Evolutionary conservation across 1,140 invertebrate species (phyloP), one percentile per base, ranked within the genome.

Genomic region (Scylla paramamosain): DNA sequence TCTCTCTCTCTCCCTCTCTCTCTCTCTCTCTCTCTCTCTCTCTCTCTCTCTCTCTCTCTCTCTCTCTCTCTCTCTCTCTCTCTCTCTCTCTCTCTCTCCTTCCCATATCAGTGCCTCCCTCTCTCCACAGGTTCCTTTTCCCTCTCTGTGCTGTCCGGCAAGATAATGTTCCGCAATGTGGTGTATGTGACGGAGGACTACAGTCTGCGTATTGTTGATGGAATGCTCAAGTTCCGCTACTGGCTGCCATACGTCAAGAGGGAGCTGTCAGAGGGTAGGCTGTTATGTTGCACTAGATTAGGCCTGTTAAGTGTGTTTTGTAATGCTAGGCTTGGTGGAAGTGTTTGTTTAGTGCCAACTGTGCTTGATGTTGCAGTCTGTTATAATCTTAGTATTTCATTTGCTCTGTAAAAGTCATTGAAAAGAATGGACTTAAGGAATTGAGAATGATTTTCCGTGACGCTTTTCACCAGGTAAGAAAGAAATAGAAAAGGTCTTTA

Each of bases 131-230:
- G 99, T 95, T 99, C 99, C 25, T 98, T 99, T 96, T 99, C 99
- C 2, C 97, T 99, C 67, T 99, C 99, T 97, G 98, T 99, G 45
- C 97, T 99, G 95, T 99, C 99, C 96, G 99, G 99, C 3, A 99
- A 99, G 97, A 98, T 99, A 82, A 99, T 99, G 99, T 99, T 99
- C 97, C 97, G 99, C 96, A 99, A 99, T 97, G 98, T 99, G 96
- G 98, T 99, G 90, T 99, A 99, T 96, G 98, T 99, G 82, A 99
- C 98, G 88, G 98, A 99, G 97, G 99, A 99, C 97, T 99, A 98
- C 97, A 98, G 98, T 59, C 97, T 99, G 77, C 97, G 99, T 96
- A 98, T 99, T 95, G 99, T 99, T 97, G 99, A 99, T 98, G 99
- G 99, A 8, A 99, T 99, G 98, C 97, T 99, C 91, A 99, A 99